These are phyloP conservation scores for Anthonomus grandis DNA, from an alignment of 1,140 invertebrate genomes.

Conservation along the genomic window DNA sequence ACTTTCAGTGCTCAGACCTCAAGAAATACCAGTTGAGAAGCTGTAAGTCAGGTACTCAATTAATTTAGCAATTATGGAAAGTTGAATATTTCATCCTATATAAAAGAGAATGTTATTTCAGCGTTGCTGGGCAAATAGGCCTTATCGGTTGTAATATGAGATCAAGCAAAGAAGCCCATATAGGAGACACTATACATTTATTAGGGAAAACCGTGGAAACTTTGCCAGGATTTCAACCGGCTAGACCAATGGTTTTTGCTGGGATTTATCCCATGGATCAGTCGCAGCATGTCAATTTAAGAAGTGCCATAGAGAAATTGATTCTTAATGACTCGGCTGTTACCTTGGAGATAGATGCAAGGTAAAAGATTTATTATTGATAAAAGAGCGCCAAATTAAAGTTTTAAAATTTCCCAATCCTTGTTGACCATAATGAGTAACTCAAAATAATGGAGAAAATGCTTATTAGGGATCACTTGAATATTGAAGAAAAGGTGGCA, in stretches of 20 bases:
- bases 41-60: conserved; percentile 61
- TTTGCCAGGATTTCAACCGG: conserved; percentile 63
- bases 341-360: conserved; percentile 70
- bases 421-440: no score
- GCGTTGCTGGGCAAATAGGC: conserved; percentile 77
- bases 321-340: conserved; percentile 94
- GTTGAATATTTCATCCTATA: not conserved
- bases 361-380: no score
- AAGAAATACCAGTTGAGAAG: conserved; percentile 63
- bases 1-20: conserved; percentile 77
- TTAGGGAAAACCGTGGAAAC: conserved; percentile 55
- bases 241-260: conserved; percentile 90
- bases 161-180: conserved; percentile 69
- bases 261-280: conserved; percentile 92
- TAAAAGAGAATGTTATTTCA: conserved; percentile 38
- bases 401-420: no score
- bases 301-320: conserved; percentile 85
- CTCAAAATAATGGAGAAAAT: no score
- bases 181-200: conserved; percentile 82
- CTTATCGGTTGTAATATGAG: conserved; percentile 80
- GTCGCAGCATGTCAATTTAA: conserved; percentile 70
- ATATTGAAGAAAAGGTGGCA: no score
- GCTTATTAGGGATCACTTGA: no score
- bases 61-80: no score
- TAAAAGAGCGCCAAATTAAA: not conserved